Conservation (phyloP, 2,797 vertebrate genomes). For the Dendrocincla tyrannina region DNA sequence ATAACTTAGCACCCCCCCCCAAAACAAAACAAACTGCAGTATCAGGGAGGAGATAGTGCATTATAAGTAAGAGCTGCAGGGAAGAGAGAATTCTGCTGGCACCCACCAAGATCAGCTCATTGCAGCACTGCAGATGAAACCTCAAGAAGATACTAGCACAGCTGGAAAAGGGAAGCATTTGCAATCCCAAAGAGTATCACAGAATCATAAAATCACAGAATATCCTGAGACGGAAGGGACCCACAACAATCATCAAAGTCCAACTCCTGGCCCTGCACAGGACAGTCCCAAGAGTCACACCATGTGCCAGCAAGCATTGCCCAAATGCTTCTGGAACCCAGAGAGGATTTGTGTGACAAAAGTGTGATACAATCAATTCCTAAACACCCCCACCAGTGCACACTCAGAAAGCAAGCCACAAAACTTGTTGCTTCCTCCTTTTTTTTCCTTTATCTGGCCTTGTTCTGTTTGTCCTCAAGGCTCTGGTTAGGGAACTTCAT, state of each 20-base stretch:
- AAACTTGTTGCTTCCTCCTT: background rate
- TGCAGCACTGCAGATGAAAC: background rate
- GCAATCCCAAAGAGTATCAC: background rate
- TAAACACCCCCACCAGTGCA: rapidly evolving
- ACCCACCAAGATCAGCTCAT: background rate
- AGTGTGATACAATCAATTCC: background rate
- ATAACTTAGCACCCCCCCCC: background rate
- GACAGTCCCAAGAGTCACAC: background rate
- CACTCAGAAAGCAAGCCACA: background rate
- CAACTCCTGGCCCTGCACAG: background rate
- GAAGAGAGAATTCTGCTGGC: background rate
- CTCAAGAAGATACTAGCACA: background rate
- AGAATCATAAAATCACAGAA: background rate
- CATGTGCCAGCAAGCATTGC: background rate
- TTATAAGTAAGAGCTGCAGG: background rate
- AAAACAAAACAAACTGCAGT: background rate
- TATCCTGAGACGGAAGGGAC: background rate
- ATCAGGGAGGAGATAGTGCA: background rate
- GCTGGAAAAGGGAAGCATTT: background rate
- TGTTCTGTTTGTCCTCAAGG: background rate
- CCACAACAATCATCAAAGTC: background rate
- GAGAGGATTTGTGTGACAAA: background rate
- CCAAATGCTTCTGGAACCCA: background rate
- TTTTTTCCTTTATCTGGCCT: background rate
- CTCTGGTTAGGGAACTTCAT: background rate